Conservation (phyloP, 1,140 invertebrate genomes). For the Chrysomallon squamiferum region DNA sequence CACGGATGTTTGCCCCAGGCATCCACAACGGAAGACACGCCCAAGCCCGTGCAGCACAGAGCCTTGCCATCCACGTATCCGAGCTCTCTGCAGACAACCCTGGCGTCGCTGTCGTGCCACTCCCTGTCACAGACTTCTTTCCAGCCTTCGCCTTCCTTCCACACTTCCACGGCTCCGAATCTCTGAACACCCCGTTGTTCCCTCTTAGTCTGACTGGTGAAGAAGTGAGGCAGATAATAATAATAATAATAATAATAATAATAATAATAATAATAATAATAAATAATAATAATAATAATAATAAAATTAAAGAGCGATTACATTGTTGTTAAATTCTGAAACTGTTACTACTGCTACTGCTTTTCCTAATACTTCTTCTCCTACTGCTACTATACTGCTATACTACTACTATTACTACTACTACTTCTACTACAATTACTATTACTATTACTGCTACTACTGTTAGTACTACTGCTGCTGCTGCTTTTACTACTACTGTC, state of each 20-base stretch:
- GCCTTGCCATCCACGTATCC: constrained; percentile 32
- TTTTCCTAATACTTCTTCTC: too few species aligned
- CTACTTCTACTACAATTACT: too few species aligned
- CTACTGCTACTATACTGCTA: too few species aligned
- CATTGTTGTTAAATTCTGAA: not conserved
- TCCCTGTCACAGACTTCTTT: constrained; percentile 31
- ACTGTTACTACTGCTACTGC: not conserved
- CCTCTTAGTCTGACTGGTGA: constrained; percentile 29
- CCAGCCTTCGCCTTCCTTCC: constrained; percentile 22
- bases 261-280: not conserved
- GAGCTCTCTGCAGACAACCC: constrained; percentile 34
- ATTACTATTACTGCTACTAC: too few species aligned
- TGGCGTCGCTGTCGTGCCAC: constrained; percentile 37
- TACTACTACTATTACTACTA: too few species aligned
- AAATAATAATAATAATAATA: not conserved
- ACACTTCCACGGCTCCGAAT: constrained; percentile 34
- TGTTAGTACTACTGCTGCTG: too few species aligned
- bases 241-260: not conserved
- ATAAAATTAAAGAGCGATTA: not conserved
- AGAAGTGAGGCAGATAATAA: too few species aligned
- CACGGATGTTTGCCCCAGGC: constrained; percentile 8
- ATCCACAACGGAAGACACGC: not conserved
- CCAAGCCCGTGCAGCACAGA: constrained; percentile 3
- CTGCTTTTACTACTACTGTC: too few species aligned
- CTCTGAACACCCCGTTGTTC: constrained; percentile 16